Conservation (phyloP, 2,797 vertebrate genomes). For the Myripristis murdjan region DNA sequence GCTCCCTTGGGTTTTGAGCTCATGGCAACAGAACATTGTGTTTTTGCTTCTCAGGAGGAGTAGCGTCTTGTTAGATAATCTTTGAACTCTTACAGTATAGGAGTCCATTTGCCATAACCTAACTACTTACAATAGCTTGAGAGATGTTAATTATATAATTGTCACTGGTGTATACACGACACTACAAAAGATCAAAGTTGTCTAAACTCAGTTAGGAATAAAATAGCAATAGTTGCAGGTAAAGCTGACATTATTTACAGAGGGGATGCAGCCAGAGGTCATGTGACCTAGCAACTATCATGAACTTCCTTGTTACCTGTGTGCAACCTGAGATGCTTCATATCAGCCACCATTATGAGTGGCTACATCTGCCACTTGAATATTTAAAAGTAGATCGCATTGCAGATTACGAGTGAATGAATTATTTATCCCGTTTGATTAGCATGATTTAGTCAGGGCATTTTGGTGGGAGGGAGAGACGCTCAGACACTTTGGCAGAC, state of each 20-base stretch:
- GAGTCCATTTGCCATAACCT: not conserved
- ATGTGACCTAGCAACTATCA: constrained; percentile 72
- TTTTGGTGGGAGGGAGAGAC: constrained; percentile 59
- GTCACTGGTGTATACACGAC: not conserved
- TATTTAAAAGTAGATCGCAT: constrained; percentile 84
- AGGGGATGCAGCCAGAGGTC: constrained; percentile 24
- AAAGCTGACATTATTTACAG: constrained; percentile 32
- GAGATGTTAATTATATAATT: not conserved
- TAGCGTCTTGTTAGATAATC: constrained; percentile 8
- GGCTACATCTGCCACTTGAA: constrained; percentile 82
- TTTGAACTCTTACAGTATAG: not conserved
- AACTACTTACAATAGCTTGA: not conserved
- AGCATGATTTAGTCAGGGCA: constrained; percentile 72
- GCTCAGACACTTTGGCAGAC: constrained; percentile 64
- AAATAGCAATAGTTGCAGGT: constrained; percentile 13
- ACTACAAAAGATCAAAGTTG: not conserved
- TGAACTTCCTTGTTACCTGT: constrained; percentile 79
- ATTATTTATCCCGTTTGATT: constrained; percentile 84
- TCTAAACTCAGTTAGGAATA: not conserved
- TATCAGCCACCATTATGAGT: constrained; percentile 84
- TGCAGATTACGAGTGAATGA: constrained; percentile 78
- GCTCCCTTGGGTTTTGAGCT: constrained; percentile 33
- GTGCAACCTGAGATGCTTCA: constrained; percentile 81
- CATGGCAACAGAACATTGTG: constrained; percentile 40
- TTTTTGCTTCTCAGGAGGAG: constrained; percentile 25